Conservation (phyloP, 2,113 vertebrate species). For the Lepus europaeus region DNA sequence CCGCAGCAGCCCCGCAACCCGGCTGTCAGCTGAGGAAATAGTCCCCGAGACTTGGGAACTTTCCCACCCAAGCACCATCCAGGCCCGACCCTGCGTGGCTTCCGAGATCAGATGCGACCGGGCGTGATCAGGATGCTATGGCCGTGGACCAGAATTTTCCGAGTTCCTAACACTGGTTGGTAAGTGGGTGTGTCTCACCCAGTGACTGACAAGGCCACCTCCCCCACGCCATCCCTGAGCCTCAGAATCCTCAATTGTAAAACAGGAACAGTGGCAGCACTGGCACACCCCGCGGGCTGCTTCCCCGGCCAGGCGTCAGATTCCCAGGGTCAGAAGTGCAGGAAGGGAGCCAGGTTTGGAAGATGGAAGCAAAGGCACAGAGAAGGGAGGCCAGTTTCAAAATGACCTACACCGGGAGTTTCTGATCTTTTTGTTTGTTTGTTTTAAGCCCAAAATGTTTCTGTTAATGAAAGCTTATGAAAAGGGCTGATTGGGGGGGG, state of each 20-base stretch:
- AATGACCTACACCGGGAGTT: background rate
- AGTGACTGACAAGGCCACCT: too few relatives aligned
- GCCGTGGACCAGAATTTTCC: too few relatives aligned
- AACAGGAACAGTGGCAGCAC: background rate
- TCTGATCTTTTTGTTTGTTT: background rate
- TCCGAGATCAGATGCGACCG: too few relatives aligned
- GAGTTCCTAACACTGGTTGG: too few relatives aligned
- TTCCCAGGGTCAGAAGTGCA: background rate
- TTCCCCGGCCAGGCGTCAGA: rapidly evolving
- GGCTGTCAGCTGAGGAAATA: background rate
- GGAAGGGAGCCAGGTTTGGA: background rate
- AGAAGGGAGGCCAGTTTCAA: background rate
- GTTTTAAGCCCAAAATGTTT: background rate
- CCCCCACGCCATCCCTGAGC: background rate
- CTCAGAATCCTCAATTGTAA: background rate
- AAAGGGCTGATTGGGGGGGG: rapidly evolving
- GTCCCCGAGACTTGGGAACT: rapidly evolving
- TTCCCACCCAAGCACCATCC: too few relatives aligned
- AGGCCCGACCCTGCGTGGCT: too few relatives aligned
- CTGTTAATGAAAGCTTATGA: background rate
- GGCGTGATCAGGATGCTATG: too few relatives aligned
- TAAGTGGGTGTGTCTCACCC: background rate
- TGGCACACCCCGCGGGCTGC: rapidly evolving
- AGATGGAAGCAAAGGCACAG: background rate
- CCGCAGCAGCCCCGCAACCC: rapidly evolving